These are phyloP conservation scores for Python bivittatus DNA, from an alignment of 2,113 vertebrate genomes.

Conservation along the genomic window DNA sequence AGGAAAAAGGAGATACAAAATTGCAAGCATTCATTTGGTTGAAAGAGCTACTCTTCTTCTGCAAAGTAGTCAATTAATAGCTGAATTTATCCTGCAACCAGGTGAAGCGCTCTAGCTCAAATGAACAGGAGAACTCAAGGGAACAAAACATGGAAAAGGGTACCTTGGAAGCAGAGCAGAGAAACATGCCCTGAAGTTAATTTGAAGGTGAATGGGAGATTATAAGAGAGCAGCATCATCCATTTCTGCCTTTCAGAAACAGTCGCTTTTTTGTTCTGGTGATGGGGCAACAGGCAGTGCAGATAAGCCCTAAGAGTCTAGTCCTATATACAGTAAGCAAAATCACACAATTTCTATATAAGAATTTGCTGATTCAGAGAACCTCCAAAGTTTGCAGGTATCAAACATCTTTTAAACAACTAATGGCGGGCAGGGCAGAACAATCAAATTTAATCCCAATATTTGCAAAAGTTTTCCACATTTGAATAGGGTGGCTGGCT, in stretches of 20 bases:
- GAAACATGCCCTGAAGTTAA: background rate
- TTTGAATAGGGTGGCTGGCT: background rate
- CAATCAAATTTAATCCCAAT: background rate
- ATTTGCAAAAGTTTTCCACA: background rate
- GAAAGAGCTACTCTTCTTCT: background rate
- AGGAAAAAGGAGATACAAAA: background rate
- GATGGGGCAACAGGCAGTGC: background rate
- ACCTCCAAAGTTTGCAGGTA: background rate
- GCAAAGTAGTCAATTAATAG: background rate
- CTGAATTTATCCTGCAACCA: background rate
- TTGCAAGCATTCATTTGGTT: background rate
- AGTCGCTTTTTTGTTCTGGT: background rate
- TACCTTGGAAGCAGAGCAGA: background rate
- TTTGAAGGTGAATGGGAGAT: background rate
- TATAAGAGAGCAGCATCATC: background rate
- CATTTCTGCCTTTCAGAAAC: background rate
- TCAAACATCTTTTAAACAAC: background rate
- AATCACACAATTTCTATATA: background rate
- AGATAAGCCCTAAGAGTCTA: background rate
- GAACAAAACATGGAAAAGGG: background rate
- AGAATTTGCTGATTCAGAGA: background rate
- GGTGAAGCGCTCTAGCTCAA: background rate
- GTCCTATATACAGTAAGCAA: background rate
- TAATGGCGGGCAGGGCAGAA: background rate
- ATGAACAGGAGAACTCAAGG: background rate